A percentile compares a stretch with the other conserved stretches of the same genome.
Evolutionary conservation across 1,140 invertebrate genomes (phyloP).

Genomic region (Eciton burchellii): DNA sequence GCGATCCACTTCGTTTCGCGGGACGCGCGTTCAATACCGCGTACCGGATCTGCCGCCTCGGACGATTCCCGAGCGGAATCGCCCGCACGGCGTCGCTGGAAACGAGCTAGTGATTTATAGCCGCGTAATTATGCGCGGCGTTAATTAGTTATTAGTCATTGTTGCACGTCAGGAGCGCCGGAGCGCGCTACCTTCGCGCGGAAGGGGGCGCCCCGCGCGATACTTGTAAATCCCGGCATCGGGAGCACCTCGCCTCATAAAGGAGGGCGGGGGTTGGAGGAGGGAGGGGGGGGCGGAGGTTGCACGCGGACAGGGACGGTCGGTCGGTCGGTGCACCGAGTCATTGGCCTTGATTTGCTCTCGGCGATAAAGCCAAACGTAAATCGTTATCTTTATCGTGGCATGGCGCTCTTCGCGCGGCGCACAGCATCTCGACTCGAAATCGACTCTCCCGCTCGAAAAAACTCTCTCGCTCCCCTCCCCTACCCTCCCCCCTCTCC

Average conservation of each 20-base stretch:
- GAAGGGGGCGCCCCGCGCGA: neutral
- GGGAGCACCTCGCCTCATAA: too few species aligned
- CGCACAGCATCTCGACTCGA: constrained; percentile 43
- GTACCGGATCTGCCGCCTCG: neutral
- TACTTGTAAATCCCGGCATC: constrained; percentile 52
- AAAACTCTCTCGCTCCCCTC: constrained; percentile 21
- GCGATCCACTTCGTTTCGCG: neutral
- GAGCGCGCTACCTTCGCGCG: neutral
- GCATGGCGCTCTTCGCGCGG: constrained; percentile 28
- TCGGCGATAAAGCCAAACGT: constrained; percentile 67
- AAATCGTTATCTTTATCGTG: constrained; percentile 76
- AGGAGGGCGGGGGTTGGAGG: too few species aligned
- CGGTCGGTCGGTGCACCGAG: constrained; percentile 63
- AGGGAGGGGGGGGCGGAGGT: too few species aligned
- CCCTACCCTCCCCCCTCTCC: constrained; percentile 37
- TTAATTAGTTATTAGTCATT: constrained; percentile 35
- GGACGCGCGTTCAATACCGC: neutral
- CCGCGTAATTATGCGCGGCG: constrained; percentile 17
- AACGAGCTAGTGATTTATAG: constrained; percentile 1
- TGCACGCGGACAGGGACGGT: too few species aligned
- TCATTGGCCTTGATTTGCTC: constrained; percentile 73
- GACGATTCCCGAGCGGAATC: neutral
- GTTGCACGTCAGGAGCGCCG: neutral
- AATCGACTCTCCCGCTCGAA: constrained; percentile 44
- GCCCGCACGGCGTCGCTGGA: neutral